Base-by-base conservation (phyloP, 2,113 vertebrate genomes). In the Macroglossus sobrinus region DNA sequence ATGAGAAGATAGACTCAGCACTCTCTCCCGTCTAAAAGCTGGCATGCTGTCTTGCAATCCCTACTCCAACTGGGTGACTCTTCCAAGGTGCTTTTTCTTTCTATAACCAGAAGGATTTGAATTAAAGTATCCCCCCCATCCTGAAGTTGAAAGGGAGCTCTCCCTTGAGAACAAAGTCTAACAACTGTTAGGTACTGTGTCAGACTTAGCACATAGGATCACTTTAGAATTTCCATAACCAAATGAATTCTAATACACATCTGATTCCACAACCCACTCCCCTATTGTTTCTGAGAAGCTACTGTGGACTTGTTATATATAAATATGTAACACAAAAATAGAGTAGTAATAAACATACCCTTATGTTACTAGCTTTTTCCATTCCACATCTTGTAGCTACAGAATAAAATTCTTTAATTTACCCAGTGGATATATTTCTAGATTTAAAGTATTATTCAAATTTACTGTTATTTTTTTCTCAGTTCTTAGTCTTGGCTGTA, bases 11-110 rank as follows among this genome's bases (percentile, higher is more conserved):
- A 4, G 28, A 0, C 28, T 30, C 18, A 47, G 14, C 11, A 24
- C 26, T 15, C 18, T 14, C 38, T 24, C 3, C 4, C 40, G 7
- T 63, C 2, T 9, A 0, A 6, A 1, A 47, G 30, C 4, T 21
- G 22, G 0, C 2, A 11, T 14, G 22, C 55, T 71, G 7, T 3
- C 38, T 21, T 38, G 15, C 53, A 18, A 21, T 22, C 24, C 33
- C 33, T 19, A 35, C 9, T 22, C 30, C 43, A 63, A 13, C 10
- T 22, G 2, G 33, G 57, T 38, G 55, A 50, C 71, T 35, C 63
- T 38, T 24, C 24, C 10, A 15, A 45, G 13, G 80, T 45, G 59
- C 28, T 28, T 22, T 64, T 45, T 33, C 18, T 7, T 11, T 21
- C 28, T 47, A n/a, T 3, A 63, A 63, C 59, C 80, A 22, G 21